Conservation (phyloP, 2,888 invertebrate genomes). For the Caenorhabditis wallacei region DNA sequence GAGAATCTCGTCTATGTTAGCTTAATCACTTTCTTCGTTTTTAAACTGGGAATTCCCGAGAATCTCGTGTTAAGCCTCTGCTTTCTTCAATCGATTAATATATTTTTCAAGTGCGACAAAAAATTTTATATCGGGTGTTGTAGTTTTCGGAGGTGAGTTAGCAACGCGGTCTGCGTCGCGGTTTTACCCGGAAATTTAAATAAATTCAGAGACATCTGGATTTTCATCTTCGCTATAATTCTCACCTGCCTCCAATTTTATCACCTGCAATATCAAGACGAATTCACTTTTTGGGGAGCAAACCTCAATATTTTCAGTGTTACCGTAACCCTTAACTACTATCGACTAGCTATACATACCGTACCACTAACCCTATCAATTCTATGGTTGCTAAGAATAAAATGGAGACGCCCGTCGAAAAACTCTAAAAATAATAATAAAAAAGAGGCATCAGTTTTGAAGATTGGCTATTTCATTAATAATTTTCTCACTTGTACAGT, state of each 20-base stretch:
- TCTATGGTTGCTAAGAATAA: not conserved
- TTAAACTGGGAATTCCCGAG: not conserved
- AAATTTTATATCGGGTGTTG: not conserved
- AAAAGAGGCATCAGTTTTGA: not conserved
- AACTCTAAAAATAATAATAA: not conserved
- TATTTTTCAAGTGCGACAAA: not conserved
- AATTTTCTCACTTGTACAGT: not conserved
- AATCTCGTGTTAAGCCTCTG: not conserved
- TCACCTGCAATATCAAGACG: not conserved
- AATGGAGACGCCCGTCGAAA: not conserved
- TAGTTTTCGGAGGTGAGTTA: not conserved
- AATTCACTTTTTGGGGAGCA: not conserved
- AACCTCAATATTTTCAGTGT: not conserved
- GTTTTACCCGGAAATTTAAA: not conserved
- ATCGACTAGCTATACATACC: not conserved
- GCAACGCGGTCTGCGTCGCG: constrained; percentile 4
- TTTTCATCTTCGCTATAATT: not conserved
- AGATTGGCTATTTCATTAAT: constrained; percentile 1
- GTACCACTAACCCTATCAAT: not conserved
- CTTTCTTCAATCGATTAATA: not conserved
- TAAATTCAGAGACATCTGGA: not conserved
- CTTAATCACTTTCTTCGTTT: not conserved
- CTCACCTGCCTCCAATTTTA: constrained; percentile 1
- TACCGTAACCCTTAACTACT: not conserved
- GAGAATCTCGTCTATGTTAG: not conserved